Evolutionary conservation across 2,113 vertebrate genomes (phyloP).

Genomic region (Mesoclemmys tuberculata): DNA sequence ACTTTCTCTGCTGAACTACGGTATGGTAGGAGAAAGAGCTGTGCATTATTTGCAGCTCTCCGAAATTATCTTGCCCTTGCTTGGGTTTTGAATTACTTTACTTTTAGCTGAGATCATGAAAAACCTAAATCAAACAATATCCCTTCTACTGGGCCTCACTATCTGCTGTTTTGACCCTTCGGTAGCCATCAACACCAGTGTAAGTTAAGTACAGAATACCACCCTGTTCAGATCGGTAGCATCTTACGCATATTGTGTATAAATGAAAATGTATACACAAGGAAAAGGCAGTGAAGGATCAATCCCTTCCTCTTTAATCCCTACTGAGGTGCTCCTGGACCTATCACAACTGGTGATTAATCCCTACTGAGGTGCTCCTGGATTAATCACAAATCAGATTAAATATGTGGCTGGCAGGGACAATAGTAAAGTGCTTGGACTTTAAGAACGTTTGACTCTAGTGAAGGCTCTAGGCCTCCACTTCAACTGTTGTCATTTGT

Average conservation of each 20-base stretch:
- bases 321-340: neutral
- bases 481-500: neutral
- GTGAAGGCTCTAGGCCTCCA: neutral
- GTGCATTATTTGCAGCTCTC: neutral
- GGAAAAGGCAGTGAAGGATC: neutral
- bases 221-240: neutral
- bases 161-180: neutral
- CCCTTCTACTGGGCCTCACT: neutral
- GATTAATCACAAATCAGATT: neutral
- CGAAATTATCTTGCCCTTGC: neutral
- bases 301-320: neutral
- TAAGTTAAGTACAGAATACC: neutral
- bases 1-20: constrained; percentile 22
- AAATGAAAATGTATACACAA: neutral
- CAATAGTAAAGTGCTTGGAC: neutral
- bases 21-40: neutral
- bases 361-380: neutral
- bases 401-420: neutral
- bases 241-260: neutral
- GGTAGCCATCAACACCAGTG: neutral
- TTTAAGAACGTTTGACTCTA: neutral
- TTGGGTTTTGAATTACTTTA: neutral
- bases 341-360: no score
- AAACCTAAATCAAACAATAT: neutral
- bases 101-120: neutral